Conservation (phyloP, 92 coral and sea anemone species). For the Epizoanthus ramosus region DNA sequence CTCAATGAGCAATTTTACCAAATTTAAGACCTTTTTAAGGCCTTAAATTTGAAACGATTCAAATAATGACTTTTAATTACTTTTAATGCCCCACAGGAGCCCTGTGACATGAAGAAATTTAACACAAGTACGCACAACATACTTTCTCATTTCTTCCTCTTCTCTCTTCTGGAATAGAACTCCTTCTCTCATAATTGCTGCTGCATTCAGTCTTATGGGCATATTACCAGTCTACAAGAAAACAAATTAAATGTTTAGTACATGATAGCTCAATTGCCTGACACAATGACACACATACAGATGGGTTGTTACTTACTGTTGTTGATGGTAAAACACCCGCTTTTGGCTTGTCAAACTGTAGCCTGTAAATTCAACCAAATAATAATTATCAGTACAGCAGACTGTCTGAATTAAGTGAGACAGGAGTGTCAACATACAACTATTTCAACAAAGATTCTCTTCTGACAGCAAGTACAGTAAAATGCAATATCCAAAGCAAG, state of each 20-base stretch:
- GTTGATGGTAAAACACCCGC: conserved; percentile 78
- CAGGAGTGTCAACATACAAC: too few species aligned
- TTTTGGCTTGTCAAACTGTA: conserved; percentile 85
- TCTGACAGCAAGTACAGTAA: too few species aligned
- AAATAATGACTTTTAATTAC: too few species aligned
- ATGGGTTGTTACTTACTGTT: conserved; percentile 52
- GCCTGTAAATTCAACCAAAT: conserved; percentile 32
- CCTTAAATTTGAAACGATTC: too few species aligned
- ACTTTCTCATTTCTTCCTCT: conserved; percentile 87
- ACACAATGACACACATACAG: not conserved
- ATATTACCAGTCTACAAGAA: conserved; percentile 71
- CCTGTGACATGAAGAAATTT: not conserved
- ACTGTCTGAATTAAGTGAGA: too few species aligned
- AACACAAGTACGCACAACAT: not conserved
- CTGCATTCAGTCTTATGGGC: conserved; percentile 93
- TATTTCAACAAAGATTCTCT: too few species aligned
- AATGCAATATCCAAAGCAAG: too few species aligned
- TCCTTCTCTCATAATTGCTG: conserved; percentile 98
- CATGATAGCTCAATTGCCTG: too few species aligned
- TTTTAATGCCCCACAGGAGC: too few species aligned
- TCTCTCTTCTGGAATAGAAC: conserved; percentile 91
- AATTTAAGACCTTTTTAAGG: too few species aligned
- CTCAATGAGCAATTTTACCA: too few species aligned
- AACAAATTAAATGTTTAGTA: not conserved
- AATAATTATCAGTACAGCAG: too few species aligned